Conservation (phyloP, 2,797 vertebrate species). For the Iguana delicatissima region DNA sequence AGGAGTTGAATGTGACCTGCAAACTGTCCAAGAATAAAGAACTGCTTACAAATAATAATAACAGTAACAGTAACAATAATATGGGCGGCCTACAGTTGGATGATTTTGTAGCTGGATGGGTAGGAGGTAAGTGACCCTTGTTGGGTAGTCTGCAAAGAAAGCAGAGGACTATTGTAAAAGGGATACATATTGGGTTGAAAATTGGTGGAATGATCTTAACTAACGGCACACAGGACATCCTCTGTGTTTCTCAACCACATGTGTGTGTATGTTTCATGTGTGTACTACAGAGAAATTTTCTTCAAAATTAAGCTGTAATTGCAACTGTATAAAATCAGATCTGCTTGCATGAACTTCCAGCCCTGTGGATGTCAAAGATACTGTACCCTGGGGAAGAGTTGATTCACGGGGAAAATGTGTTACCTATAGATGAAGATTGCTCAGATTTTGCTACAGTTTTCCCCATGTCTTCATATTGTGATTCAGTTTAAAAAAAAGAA, state of each 20-base stretch:
- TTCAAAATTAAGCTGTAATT: constrained; percentile 1
- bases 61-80: constrained; percentile 32
- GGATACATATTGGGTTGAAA: not conserved
- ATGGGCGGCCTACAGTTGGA: constrained; percentile 85
- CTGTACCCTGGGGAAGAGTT: not conserved
- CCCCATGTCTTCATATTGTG: not conserved
- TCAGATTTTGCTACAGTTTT: not conserved
- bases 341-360: not conserved
- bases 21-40: constrained; percentile 16
- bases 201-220: not conserved
- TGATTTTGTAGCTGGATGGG: constrained; percentile 92
- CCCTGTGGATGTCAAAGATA: not conserved
- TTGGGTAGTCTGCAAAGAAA: not conserved
- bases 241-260: not conserved
- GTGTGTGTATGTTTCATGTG: not conserved
- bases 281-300: not conserved
- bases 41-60: not conserved
- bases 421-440: not conserved
- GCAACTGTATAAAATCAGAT: not conserved
- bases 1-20: constrained; percentile 29
- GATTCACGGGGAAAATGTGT: not conserved
- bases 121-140: constrained; percentile 86
- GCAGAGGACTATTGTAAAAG: not conserved
- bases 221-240: not conserved
- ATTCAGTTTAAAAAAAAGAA: not conserved